Evolutionary conservation across 2,888 invertebrate genomes (phyloP).

Genomic region (Formica aserva): DNA sequence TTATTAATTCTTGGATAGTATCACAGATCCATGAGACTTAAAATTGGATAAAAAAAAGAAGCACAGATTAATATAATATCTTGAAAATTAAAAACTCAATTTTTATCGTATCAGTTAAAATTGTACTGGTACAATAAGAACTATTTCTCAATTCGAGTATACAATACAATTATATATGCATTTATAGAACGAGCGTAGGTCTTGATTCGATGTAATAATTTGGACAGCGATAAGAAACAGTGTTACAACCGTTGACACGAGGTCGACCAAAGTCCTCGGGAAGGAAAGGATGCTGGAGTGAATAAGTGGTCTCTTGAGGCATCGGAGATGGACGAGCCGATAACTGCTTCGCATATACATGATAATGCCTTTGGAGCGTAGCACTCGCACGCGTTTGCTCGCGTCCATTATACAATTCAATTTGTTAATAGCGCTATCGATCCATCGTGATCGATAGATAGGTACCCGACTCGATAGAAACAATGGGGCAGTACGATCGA

Average conservation of each 20-base stretch:
- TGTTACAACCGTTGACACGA: constrained; percentile 33
- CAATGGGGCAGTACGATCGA: constrained; percentile 68
- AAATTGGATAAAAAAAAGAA: not conserved
- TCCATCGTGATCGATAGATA: constrained; percentile 74
- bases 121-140: not conserved
- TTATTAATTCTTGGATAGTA: not conserved
- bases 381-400: constrained; percentile 38
- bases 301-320: constrained; percentile 67
- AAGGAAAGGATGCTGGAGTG: constrained; percentile 41
- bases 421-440: constrained; percentile 81
- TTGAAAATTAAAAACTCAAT: not conserved
- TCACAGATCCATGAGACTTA: not conserved
- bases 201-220: constrained; percentile 11
- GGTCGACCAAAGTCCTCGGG: constrained; percentile 2
- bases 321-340: constrained; percentile 65
- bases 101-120: not conserved
- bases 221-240: constrained; percentile 12
- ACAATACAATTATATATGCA: not conserved
- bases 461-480: constrained; percentile 66
- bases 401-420: constrained; percentile 80
- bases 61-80: not conserved
- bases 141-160: not conserved
- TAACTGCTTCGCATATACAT: constrained; percentile 61
- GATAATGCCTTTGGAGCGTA: constrained; percentile 58
- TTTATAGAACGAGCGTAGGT: not conserved